Evolutionary conservation across 2,797 vertebrate genomes (phyloP), one percentile per base, ranked within the genome.

Genomic region (Enteromius radiatus): DNA sequence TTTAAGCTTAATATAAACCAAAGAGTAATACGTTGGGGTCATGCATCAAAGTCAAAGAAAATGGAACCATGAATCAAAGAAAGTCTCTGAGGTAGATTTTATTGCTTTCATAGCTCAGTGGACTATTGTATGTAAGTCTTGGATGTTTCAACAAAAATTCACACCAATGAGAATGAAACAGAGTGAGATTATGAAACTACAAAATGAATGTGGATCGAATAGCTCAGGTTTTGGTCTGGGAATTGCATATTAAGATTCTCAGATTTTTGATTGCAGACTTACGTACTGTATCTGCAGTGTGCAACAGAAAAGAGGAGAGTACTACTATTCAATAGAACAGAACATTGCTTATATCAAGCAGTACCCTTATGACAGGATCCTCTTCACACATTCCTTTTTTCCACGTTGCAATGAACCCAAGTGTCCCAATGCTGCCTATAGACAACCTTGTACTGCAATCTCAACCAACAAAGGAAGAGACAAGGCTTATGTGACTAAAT

Each of bases 11-110:
- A 67, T 65, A 12, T 67, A 76, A 63, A 74, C 52, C 45, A 65
- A 28, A 49, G 49, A 47, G 10, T 73, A 63, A 80, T 19, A 61
- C 52, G 17, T 80, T 14, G 26, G 41, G 61, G 68, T 47, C 38
- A 49, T 49, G 28, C 38, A 61, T 80, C 41, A 81, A 81, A 61
- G 78, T 47, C 68, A 81, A 43, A 61, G 28, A 43, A 49, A 81
- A 74, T 33, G 21, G 69, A 31, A 49, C n/a, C 28, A 36, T 63
- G 41, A 64, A 63, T 64, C 28, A 49, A 36, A n/a, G 21, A 73
- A 74, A 56, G 31, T 63, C 54, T 7, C 4, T 0, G 49, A 33
- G 3, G 49, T 54, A 23, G 31, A n/a, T n/a, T 26, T 17, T 36
- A 75, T 17, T 56, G 33, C 49, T 74, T 74, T 38, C 12, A 56